Evolutionary conservation across 2,797 vertebrate genomes (phyloP).

Genomic region (Chelmon rostratus): DNA sequence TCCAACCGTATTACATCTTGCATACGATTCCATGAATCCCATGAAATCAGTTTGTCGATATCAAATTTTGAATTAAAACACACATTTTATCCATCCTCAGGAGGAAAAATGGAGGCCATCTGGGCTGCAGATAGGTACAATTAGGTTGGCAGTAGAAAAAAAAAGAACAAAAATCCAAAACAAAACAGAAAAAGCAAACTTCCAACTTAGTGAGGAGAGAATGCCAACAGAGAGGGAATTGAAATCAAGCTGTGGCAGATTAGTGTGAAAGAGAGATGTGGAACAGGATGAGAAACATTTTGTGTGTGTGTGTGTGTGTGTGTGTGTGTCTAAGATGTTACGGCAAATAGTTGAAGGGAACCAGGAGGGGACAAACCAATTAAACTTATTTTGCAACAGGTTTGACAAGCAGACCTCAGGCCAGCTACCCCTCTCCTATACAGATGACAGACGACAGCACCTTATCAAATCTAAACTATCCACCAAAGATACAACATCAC

Average conservation of each 20-base stretch:
- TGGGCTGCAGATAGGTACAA: not conserved
- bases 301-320: too few relatives aligned
- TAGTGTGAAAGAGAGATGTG: conserved; percentile 9
- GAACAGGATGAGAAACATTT: conserved; percentile 1
- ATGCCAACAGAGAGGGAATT: not conserved
- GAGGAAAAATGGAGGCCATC: not conserved
- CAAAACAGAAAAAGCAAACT: not conserved
- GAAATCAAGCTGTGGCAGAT: conserved; percentile 15
- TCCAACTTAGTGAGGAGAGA: not conserved
- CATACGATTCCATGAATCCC: not conserved
- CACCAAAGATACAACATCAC: not conserved
- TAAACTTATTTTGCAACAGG: conserved; percentile 22
- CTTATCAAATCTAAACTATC: conserved; percentile 9
- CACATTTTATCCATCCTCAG: not conserved
- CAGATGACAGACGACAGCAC: conserved; percentile 11
- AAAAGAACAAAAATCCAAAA: too few relatives aligned
- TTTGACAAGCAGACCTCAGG: conserved; percentile 29
- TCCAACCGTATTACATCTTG: not conserved
- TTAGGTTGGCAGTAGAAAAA: not conserved
- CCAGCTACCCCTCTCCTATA: not conserved
- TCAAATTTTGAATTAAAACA: not conserved
- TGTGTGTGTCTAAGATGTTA: not conserved
- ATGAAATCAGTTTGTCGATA: conserved; percentile 22
- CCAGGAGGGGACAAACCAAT: conserved; percentile 23
- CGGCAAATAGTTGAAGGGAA: conserved; percentile 19